These are phyloP conservation scores for Melipona quadrifasciata DNA, from an alignment of 1,140 invertebrate species.

Conservation along the genomic window DNA sequence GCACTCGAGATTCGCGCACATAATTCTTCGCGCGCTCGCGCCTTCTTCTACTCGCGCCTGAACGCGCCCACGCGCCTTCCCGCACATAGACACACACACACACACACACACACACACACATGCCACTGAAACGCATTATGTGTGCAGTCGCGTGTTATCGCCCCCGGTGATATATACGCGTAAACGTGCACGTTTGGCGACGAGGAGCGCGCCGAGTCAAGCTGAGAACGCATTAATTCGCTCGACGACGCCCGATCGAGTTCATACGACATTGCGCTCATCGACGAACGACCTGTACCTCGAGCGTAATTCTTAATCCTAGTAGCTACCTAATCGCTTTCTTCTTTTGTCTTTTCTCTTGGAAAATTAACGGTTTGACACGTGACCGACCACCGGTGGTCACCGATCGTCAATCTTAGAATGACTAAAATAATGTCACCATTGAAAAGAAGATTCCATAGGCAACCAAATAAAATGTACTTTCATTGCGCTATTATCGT, in stretches of 20 bases:
- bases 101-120: background rate
- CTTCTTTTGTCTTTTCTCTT: background rate
- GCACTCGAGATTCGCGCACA: constrained; percentile 14
- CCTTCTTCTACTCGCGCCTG: constrained; percentile 19
- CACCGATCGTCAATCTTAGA: no score
- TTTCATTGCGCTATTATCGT: no score
- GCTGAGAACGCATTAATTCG: constrained; percentile 24
- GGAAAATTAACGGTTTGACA: background rate
- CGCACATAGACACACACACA: background rate
- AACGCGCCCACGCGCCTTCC: background rate
- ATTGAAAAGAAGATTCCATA: no score
- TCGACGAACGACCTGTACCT: background rate
- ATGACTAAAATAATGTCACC: no score
- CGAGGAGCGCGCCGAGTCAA: background rate
- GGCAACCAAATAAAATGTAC: no score
- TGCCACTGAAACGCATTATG: constrained; percentile 19
- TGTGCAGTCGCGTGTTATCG: constrained; percentile 19
- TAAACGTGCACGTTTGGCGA: background rate
- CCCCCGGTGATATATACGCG: constrained; percentile 17
- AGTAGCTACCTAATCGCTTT: background rate
- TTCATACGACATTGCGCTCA: background rate
- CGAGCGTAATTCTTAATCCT: background rate
- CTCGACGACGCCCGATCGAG: background rate
- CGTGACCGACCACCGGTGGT: no score
- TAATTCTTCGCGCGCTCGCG: constrained; percentile 10